phyloP scores from a whole-genome alignment of 2,113 vertebrate genomes.

The Arenaria interpres region DNA sequence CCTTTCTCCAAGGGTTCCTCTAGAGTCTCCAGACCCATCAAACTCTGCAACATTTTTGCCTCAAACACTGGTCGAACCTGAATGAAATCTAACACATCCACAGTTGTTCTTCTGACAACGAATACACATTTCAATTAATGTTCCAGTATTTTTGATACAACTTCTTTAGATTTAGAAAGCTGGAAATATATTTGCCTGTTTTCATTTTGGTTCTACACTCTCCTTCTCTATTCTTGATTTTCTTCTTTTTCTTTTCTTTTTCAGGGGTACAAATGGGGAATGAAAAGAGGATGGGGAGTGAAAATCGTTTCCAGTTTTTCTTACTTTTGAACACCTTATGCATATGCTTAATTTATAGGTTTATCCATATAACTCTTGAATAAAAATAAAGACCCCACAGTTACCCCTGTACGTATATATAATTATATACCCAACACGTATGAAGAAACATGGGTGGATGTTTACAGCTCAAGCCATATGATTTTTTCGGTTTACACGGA shows the following conservation, averaged over 20 bases:
- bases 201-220: background rate
- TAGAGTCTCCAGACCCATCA: background rate
- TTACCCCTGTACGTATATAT: background rate
- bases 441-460: background rate
- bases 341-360: background rate
- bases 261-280: background rate
- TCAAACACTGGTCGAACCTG: background rate
- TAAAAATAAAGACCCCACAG: background rate
- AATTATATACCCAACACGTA: background rate
- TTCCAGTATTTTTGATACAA: background rate
- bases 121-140: background rate
- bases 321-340: background rate
- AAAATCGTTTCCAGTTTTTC: background rate
- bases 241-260: background rate
- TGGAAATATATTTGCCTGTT: background rate
- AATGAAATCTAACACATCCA: background rate
- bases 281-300: background rate
- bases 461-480: background rate
- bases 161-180: background rate
- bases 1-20: background rate
- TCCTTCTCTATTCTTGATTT: background rate
- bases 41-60: background rate
- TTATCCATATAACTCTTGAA: background rate
- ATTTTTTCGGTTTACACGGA: slow-evolving; percentile 1
- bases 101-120: background rate